Base-by-base conservation (phyloP, 2,888 invertebrate genomes). In the Dryocosmus kuriphilus region DNA sequence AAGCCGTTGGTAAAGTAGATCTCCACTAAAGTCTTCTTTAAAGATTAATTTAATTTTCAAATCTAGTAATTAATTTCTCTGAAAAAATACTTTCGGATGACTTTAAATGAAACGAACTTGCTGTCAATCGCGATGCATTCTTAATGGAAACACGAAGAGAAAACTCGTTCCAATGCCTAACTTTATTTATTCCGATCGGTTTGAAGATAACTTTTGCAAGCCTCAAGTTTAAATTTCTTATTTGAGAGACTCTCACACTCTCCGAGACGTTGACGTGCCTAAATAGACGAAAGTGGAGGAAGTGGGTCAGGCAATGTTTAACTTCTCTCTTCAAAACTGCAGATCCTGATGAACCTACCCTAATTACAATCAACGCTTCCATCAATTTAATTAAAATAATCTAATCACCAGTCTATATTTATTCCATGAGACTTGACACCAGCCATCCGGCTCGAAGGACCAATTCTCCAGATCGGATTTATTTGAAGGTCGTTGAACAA, bases 121-220 rank as follows among this genome's bases (percentile, higher is more conserved):
- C 51, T 67, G 63, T 67, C 41, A 67, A 67, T 46, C 41, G 67
- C 27, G 24, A 65, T 65, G 27, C 38, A 67, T 46, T 67, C 41
- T 41, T 67, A 67, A 46, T 41, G 46, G 24, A 46, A 67, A 67
- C 46, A 67, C 67, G 46, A 67, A 41, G 41, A 41, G 67, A 27
- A 67, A 67, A 67, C 27, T 65, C n/a, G 16, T 22, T 65, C 22
- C 24, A 67, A 14, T 67, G 27, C 27, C 19, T 2, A 27, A 19
- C 24, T 41, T 67, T 67, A 22, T 41, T 24, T 67, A 46, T 46
- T 67, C 46, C 41, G 16, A 67, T 46, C n/a, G 27, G 2, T 67
- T 67, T 30, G 3, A 0, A 19, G 65, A 19, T 41, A 46, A 67
- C 46, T 67, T 46, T 67, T 27, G 24, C 46, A 67, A 27, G 46